Percentiles rank a stretch among this genome's conserved stretches.
These are phyloP conservation scores for Megalops cyprinoides DNA, from an alignment of 2,797 vertebrate species.

Conservation along the genomic window DNA sequence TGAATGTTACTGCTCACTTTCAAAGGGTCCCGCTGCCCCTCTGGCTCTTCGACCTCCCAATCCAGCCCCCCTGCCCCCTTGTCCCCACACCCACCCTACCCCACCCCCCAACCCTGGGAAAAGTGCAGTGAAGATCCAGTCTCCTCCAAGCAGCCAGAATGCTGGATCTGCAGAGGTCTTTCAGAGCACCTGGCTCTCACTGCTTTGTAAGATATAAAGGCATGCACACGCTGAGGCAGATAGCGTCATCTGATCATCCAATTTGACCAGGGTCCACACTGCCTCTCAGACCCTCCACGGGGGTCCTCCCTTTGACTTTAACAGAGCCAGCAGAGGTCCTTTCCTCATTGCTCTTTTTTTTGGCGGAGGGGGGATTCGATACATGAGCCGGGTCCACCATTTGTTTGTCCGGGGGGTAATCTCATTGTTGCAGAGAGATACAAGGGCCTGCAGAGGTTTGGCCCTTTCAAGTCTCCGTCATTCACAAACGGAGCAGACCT, in stretches of 20 bases:
- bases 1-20: too few relatives aligned
- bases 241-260: too few relatives aligned
- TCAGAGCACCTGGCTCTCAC: background rate
- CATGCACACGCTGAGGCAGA: too few relatives aligned
- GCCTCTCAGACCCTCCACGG: conserved; percentile 33
- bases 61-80: background rate
- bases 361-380: conserved; percentile 48
- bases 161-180: background rate
- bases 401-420: conserved; percentile 44
- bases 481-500: conserved; percentile 41
- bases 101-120: background rate
- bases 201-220: background rate
- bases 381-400: conserved; percentile 49
- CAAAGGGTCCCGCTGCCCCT: background rate
- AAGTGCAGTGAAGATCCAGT: background rate
- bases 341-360: conserved; percentile 46
- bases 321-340: conserved; percentile 51
- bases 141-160: background rate
- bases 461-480: conserved; percentile 49
- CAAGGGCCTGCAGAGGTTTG: conserved; percentile 33
- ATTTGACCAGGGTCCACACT: conserved; percentile 25
- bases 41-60: background rate
- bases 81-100: background rate
- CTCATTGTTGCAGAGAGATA: conserved; percentile 34
- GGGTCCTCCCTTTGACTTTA: conserved; percentile 50